Evolutionary conservation across 2,113 vertebrate species (phyloP).

Genomic region (Bubo bubo): DNA sequence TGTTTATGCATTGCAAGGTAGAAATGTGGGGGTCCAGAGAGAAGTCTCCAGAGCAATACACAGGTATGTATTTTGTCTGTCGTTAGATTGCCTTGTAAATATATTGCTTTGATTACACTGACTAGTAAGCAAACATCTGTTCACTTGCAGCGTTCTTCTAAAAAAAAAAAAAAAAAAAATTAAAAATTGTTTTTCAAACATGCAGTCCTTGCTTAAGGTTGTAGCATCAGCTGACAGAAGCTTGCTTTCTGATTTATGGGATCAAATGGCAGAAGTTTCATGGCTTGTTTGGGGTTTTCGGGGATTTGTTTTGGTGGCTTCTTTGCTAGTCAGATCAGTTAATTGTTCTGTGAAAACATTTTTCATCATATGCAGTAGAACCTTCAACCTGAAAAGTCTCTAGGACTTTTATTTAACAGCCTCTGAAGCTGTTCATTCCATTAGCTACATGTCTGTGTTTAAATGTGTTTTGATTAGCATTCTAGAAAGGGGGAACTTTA

Average conservation of each 20-base stretch:
- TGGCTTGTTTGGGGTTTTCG: not conserved
- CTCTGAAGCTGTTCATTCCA: not conserved
- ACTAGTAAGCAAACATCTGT: not conserved
- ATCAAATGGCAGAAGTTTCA: not conserved
- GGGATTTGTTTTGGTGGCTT: not conserved
- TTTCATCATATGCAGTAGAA: not conserved
- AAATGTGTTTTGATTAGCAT: not conserved
- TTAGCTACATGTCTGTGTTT: not conserved
- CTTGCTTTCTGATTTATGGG: not conserved
- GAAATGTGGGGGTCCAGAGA: slow-evolving; percentile 79
- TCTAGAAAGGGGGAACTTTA: not conserved
- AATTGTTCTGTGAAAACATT: not conserved
- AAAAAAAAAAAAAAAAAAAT: not conserved
- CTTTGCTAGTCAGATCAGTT: not conserved
- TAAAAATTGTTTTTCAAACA: not conserved
- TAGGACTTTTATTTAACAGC: not conserved
- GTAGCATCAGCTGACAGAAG: not conserved
- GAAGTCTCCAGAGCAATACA: slow-evolving; percentile 88
- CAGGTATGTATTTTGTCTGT: slow-evolving; percentile 75
- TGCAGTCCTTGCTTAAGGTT: not conserved
- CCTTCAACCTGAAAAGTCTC: not conserved
- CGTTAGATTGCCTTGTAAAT: not conserved
- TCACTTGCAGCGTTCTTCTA: not conserved
- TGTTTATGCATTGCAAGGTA: slow-evolving; percentile 85
- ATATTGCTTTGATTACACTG: not conserved